Percentiles rank a stretch among this genome's conserved stretches.
phyloP scores from a whole-genome alignment of 2,113 vertebrate species.

The Anthoscopus minutus region DNA sequence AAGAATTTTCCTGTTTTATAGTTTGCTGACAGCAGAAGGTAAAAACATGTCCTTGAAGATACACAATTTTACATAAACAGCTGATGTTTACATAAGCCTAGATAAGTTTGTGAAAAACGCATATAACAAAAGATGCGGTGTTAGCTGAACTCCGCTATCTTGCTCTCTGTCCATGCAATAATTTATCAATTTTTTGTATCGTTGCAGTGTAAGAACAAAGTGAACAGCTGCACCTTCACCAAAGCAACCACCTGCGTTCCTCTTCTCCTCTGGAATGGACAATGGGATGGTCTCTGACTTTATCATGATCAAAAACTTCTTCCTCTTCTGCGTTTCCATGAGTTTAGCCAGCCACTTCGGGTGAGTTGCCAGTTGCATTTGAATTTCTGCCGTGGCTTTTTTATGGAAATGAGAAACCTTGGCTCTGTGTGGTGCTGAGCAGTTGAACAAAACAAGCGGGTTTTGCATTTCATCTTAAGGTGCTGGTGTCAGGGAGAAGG shows the following conservation, averaged over 20 bases:
- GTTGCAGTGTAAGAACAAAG: slow-evolving; percentile 60
- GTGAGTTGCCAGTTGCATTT: slow-evolving; percentile 68
- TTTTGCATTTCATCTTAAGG: neutral
- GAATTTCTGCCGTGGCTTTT: neutral
- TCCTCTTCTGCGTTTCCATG: slow-evolving; percentile 79
- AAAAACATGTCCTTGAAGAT: slow-evolving; percentile 51
- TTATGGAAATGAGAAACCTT: neutral
- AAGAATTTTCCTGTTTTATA: slow-evolving; percentile 15
- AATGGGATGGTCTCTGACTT: slow-evolving; percentile 83
- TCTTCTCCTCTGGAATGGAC: slow-evolving; percentile 85
- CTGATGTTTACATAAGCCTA: slow-evolving; percentile 47
- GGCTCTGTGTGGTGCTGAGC: fast-evolving
- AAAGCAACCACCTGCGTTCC: slow-evolving; percentile 50
- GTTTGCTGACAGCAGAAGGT: slow-evolving; percentile 54
- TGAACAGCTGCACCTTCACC: slow-evolving; percentile 42
- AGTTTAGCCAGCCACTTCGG: slow-evolving; percentile 84
- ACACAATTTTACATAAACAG: slow-evolving; percentile 53
- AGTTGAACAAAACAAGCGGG: neutral
- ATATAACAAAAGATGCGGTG: neutral
- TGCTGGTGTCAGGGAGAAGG: neutral
- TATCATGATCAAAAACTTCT: slow-evolving; percentile 85
- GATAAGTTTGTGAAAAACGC: slow-evolving; percentile 39
- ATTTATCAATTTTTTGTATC: neutral
- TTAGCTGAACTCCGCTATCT: neutral
- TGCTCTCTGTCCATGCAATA: neutral